Base-by-base conservation (phyloP, 2,797 vertebrate genomes). In the Chaetodon trifasciatus region DNA sequence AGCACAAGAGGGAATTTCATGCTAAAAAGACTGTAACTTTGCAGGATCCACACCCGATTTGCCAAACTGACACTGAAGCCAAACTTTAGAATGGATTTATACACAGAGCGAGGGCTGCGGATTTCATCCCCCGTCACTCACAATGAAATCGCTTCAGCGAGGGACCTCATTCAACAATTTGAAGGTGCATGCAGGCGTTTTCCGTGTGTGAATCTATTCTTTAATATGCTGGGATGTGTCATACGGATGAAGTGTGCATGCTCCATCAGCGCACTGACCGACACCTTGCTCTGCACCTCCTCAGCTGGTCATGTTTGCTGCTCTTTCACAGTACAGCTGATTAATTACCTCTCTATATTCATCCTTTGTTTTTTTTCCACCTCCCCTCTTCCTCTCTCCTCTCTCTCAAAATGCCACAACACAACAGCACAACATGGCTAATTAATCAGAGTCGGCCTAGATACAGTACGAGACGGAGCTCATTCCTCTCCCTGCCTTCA, bases 401-500 rank as follows among this genome's bases (percentile, higher is more conserved):
- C 72, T 87, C 74, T 78, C 81, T 91, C 89, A 93, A 91, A 94
- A 93, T 87, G 88, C 88, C 92, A 87, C 88, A 86, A 86, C 88
- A 90, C 89, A 92, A 89, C 86, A 88, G 81, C 76, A 84, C 92
- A 93, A 92, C 91, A 88, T 32, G 84, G 92, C 93, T 94, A 95
- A 96, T 96, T 95, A 95, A 96, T 96, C 95, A 93, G 84, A 79
- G 80, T 82, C 91, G 92, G 91, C 94, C 94, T 84, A 94, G 91
- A 95, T 95, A 89, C 87, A 84, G 87, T 83, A 85, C 84, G 83
- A 81, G 67, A 79, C 73, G 24, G 74, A 63, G 84, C 86, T 81
- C 70, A 53, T 89, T 89, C 78, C 89, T 91, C 88, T 75, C 66
- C 55, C 76, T 46, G 77, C 58, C 90, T 77, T 55, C 19, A 74